Base-by-base conservation (phyloP, 1,140 invertebrate species). In the Drosophila athabasca region DNA sequence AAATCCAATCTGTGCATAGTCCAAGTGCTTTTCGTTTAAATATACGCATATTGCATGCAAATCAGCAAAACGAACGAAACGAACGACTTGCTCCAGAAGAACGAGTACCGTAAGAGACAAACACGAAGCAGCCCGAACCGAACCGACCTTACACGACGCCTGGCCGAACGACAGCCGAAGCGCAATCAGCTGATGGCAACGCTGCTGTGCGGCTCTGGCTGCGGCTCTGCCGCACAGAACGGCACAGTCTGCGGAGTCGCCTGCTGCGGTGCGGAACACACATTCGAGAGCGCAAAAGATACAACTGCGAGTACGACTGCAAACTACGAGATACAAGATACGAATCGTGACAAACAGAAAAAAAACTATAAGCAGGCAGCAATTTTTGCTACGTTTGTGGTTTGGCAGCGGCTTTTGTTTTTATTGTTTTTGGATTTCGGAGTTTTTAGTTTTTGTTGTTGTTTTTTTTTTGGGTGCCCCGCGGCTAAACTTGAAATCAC, bases 401-500 rank as follows among this genome's bases (percentile, higher is more conserved):
- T 62, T 73, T 78, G 52, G 53, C 57, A 71, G 60, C 62, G 68
- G 83, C 79, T 88, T 87, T 87, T 79, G 79, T 79, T 82, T 77
- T 79, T 53, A n/a, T 45, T 43, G 54, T 74, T 71, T 60, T 51
- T 59, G 53, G 15, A 65, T 54, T 67, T 64, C 69, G 46, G 61
- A 41, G 31, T 46, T 62, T 46, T 62, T 46, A 48, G 11, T 26
- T 26, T 24, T 24, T 26, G 24, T 26, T 26, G 0, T 19, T 19
- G 31, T 35, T 39, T 48, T 41, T 74, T 74, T 76, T 50, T 29
- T 64, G 57, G 52, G 55, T 49, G 53, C 60, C 72, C 66, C 60
- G 68, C 79, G 62, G 73, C 79, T 83, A 90, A 90, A 90, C 87
- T 90, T 90, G 87, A 90, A 90, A 87, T 82, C 79, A 13, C 35